These are phyloP conservation scores for Tiphia femorata DNA, from an alignment of 2,888 invertebrate species.

Conservation along the genomic window DNA sequence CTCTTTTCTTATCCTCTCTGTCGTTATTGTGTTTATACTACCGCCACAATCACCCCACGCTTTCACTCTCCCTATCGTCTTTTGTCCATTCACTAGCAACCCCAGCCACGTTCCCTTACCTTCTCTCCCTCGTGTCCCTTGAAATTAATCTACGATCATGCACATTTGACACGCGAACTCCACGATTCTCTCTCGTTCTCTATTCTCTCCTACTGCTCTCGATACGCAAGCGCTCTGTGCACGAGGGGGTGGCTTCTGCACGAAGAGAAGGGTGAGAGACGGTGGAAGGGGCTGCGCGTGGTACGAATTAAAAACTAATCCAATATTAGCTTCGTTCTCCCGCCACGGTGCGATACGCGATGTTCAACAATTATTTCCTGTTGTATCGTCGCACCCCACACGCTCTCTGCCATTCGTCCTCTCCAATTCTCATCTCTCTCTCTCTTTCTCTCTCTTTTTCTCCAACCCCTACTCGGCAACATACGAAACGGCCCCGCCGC, in stretches of 20 bases:
- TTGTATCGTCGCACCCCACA: background rate
- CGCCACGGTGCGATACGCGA: conserved; percentile 40
- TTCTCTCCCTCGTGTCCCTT: too few species aligned
- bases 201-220: too few species aligned
- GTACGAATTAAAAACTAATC: conserved; percentile 62
- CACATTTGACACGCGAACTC: conserved; percentile 39
- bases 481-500: background rate
- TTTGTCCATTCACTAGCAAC: too few species aligned
- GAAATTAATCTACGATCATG: conserved; percentile 57
- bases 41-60: too few species aligned
- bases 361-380: conserved; percentile 48
- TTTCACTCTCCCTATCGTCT: too few species aligned
- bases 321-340: conserved; percentile 49
- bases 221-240: too few species aligned
- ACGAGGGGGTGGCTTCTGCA: too few species aligned
- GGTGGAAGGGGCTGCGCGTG: conserved; percentile 17
- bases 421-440: background rate
- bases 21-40: too few species aligned
- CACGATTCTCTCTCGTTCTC: background rate
- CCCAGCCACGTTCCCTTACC: too few species aligned
- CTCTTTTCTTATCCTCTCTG: too few species aligned
- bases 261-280: too few species aligned
- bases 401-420: too few species aligned
- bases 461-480: background rate
- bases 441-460: background rate